Evolutionary conservation across 2,113 vertebrate species (phyloP).

Genomic region (Mixornis gularis): DNA sequence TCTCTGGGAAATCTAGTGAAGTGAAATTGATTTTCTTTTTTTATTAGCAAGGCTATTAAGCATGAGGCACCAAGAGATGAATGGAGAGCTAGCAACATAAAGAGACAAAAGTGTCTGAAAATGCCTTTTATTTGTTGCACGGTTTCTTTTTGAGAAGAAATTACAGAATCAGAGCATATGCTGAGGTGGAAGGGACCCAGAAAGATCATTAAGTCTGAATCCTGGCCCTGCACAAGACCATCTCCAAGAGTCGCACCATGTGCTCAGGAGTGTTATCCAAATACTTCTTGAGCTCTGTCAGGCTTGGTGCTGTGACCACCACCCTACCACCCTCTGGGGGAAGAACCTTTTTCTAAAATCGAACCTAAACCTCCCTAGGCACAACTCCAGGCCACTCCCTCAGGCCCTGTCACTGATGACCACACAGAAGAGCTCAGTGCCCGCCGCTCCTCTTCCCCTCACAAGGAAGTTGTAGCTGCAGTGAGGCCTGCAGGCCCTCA

Average conservation of each 20-base stretch:
- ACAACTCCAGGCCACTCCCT: neutral
- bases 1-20: constrained; percentile 58
- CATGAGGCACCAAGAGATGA: constrained; percentile 47
- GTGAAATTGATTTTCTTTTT: constrained; percentile 69
- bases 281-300: neutral
- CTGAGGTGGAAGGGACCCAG: neutral
- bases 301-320: neutral
- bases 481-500: neutral
- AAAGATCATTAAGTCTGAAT: neutral
- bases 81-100: constrained; percentile 47
- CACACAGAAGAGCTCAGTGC: neutral
- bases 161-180: neutral
- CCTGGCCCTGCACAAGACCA: neutral
- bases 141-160: neutral
- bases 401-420: rapidly evolving
- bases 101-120: constrained; percentile 30
- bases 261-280: neutral
- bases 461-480: neutral
- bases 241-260: neutral
- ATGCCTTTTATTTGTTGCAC: neutral
- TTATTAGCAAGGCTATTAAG: constrained; percentile 68
- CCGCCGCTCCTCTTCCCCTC: neutral
- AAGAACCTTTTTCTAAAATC: neutral
- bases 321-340: rapidly evolving
- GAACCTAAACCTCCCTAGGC: neutral